phyloP scores from a whole-genome alignment of 2,797 vertebrate species.

The Momotus momota region DNA sequence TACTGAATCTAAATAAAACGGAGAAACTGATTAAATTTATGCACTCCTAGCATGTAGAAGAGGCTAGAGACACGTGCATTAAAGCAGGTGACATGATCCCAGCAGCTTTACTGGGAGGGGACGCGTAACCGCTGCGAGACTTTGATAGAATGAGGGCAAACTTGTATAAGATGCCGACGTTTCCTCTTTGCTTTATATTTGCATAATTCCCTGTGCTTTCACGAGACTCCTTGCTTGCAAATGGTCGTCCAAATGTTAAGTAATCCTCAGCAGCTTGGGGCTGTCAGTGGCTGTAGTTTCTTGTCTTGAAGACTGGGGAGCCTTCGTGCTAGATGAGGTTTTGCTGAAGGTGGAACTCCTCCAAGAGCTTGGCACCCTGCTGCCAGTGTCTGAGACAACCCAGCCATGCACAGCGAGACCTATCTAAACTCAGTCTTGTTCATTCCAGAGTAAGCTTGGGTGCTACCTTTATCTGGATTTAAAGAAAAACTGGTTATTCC shows the following conservation, averaged over 20 bases:
- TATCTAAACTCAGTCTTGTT: not conserved
- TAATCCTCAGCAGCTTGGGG: not conserved
- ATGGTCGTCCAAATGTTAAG: not conserved
- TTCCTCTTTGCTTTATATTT: constrained; percentile 26
- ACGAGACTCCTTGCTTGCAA: not conserved
- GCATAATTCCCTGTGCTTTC: not conserved
- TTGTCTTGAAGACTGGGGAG: not conserved
- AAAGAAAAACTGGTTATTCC: not conserved
- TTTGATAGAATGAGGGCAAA: constrained; percentile 65
- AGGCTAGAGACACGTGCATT: not conserved
- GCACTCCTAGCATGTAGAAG: not conserved
- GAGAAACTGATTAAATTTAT: not conserved
- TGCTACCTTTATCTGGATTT: not conserved
- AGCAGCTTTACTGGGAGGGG: not conserved
- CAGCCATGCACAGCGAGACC: not conserved
- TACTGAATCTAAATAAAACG: not conserved
- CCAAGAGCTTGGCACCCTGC: not conserved
- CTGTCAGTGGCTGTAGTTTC: not conserved
- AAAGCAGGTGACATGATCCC: not conserved
- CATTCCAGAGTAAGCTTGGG: not conserved
- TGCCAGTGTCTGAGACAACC: not conserved
- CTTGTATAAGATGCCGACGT: not conserved
- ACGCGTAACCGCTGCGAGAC: fast-evolving
- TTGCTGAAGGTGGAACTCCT: not conserved
- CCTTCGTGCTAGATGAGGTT: not conserved